phyloP scores from a whole-genome alignment of 2,888 invertebrate genomes.

The Tortrix viridana region DNA sequence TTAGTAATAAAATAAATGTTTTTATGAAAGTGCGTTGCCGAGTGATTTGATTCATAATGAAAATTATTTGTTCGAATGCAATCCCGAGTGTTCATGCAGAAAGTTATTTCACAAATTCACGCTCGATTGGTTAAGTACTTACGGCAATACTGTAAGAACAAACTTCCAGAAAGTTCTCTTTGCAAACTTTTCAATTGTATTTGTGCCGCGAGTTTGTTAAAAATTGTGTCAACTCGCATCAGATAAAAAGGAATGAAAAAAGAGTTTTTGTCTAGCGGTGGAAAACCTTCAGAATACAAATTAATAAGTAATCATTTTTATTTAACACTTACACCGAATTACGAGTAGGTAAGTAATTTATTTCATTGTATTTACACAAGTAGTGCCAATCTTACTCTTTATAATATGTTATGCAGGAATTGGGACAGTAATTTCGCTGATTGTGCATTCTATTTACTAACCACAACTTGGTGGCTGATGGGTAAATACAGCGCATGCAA shows the following conservation, averaged over 20 bases:
- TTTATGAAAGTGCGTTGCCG: not conserved
- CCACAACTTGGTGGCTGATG: too few species aligned
- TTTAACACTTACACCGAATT: too few species aligned
- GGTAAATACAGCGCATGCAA: too few species aligned
- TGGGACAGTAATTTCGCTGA: too few species aligned
- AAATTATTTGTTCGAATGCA: conserved; percentile 30
- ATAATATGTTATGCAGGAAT: too few species aligned
- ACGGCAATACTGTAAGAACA: conserved; percentile 23
- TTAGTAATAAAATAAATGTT: too few species aligned
- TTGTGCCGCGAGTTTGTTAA: conserved; percentile 32
- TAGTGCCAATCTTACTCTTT: too few species aligned
- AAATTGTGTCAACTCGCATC: conserved; percentile 14
- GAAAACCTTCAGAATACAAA: too few species aligned
- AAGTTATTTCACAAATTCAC: conserved; percentile 38
- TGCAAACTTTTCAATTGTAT: conserved; percentile 34
- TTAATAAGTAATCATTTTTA: too few species aligned
- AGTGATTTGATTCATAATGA: conserved; percentile 21
- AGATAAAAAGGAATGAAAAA: conserved; percentile 21
- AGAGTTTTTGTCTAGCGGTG: not conserved
- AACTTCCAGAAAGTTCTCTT: conserved; percentile 26
- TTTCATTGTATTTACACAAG: too few species aligned
- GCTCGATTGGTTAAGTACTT: conserved; percentile 33
- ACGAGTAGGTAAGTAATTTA: too few species aligned
- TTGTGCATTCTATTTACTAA: too few species aligned
- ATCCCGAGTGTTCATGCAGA: conserved; percentile 18